Conservation (phyloP, 2,888 invertebrate genomes). For the Torymus texanus region DNA sequence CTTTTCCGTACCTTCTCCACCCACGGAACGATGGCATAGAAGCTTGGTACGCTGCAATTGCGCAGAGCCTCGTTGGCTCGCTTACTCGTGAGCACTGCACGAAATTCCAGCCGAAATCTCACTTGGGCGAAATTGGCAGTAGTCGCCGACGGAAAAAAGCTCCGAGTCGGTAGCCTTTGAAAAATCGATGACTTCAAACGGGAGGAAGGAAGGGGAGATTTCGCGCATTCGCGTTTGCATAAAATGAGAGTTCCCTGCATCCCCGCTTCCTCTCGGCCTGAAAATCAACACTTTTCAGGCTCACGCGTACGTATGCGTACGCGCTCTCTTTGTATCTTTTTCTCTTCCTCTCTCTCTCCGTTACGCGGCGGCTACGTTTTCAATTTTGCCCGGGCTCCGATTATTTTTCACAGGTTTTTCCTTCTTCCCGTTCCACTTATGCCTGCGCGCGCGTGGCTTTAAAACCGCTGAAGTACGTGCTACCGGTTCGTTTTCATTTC, state of each 20-base stretch:
- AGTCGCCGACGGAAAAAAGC: not conserved
- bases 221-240: conserved; percentile 62
- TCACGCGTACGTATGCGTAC: conserved; percentile 1
- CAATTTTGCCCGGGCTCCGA: conserved; percentile 52
- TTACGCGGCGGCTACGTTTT: conserved; percentile 50
- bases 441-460: conserved; percentile 4
- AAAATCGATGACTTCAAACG: conserved; percentile 63
- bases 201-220: conserved; percentile 52
- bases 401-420: conserved; percentile 55
- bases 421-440: conserved; percentile 34
- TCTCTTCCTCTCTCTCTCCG: not conserved
- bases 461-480: conserved; percentile 37
- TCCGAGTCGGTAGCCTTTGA: conserved; percentile 59
- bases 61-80: too few species aligned
- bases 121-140: conserved; percentile 56
- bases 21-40: not conserved
- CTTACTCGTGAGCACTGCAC: not conserved
- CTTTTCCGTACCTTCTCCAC: not conserved
- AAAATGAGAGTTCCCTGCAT: conserved; percentile 60
- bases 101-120: conserved; percentile 28
- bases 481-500: conserved; percentile 46
- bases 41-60: too few species aligned
- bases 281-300: conserved; percentile 46
- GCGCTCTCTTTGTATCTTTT: not conserved
- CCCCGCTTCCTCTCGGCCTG: not conserved